Evolutionary conservation across 2,797 vertebrate species (phyloP), one percentile per base, ranked within the genome.

Genomic region (Clamator glandarius): DNA sequence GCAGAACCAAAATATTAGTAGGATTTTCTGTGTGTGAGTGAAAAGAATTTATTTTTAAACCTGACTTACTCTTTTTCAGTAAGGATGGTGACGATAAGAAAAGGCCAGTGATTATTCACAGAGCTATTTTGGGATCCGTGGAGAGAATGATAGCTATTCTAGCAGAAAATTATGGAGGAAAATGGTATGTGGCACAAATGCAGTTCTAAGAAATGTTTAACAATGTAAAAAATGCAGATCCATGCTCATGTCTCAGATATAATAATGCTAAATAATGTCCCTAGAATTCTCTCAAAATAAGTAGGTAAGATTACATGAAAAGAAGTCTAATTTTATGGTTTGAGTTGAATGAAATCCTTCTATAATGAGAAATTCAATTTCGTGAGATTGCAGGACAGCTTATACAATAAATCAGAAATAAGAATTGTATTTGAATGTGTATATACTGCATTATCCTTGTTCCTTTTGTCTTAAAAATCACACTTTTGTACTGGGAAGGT

Each of bases 141-240:
- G 99, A 99, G 97, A 98, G 99, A 90, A 99, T 99, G 99, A 98
- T 99, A 59, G 99, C 99, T 91, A 99, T 99, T 95, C 98, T 99
- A 67, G 98, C 98, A 4, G 99, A 99, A 97, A 99, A 99, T 97
- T 99, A 98, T 25, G 98, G 98, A 28, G 99, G 99, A 19, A 99
- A 99, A 98, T 99, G 99, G 99, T 99, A 96, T 91, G 98, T 96
- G 62, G 12, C 44, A 70, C 52, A 75, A 63, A 72, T 41, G 21
- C 6, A 55, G 13, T 59, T 82, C 29, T 70, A 15, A 70, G 21
- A 84, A 46, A 44, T 42, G 11, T 44, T 83, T 63, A 55, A 54
- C 16, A 35, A 15, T 0, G 0, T 31, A 67, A 36, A 82, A 70
- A 69, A 33, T 48, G 6, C 5, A 76, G 36, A 76, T 75, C 9